Evolutionary conservation across 1,140 invertebrate genomes (phyloP).

Genomic region (Hyphantria cunea): DNA sequence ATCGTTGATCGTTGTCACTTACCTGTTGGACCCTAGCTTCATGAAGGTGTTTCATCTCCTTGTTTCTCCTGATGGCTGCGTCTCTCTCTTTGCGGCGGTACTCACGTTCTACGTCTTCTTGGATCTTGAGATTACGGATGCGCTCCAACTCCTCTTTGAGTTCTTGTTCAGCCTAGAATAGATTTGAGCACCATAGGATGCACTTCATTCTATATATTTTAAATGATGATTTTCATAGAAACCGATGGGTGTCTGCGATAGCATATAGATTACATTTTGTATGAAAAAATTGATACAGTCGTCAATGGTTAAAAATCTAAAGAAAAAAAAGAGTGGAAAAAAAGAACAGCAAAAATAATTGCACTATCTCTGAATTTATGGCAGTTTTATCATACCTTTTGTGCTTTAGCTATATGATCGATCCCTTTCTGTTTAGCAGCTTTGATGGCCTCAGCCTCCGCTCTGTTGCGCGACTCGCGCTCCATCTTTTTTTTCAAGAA

Average conservation of each 20-base stretch:
- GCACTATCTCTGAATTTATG: too few relatives aligned
- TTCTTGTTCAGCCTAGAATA: conserved; percentile 72
- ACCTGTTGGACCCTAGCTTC: conserved; percentile 73
- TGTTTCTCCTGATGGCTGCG: conserved; percentile 74
- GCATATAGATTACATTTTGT: too few relatives aligned
- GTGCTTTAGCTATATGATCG: conserved; percentile 73
- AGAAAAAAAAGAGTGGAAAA: too few relatives aligned
- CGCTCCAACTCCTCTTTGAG: conserved; percentile 73
- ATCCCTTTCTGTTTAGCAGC: conserved; percentile 77
- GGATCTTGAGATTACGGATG: conserved; percentile 77
- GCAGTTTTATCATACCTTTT: conserved; percentile 57
- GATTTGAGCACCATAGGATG: background rate
- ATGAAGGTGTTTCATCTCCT: conserved; percentile 75
- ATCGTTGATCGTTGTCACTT: conserved; percentile 1
- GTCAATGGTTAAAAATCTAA: too few relatives aligned
- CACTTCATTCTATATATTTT: too few relatives aligned
- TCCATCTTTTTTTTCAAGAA: conserved; percentile 70
- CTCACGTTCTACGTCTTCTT: conserved; percentile 79
- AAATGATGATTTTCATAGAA: too few relatives aligned
- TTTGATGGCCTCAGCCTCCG: conserved; percentile 66
- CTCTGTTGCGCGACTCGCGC: conserved; percentile 60
- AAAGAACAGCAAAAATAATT: too few relatives aligned
- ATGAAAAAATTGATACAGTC: too few relatives aligned
- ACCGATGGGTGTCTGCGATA: too few relatives aligned
- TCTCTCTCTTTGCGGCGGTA: conserved; percentile 72